Percentiles rank a stretch among this genome's conserved stretches.
phyloP scores from a whole-genome alignment of 2,797 vertebrate species.

The Channa striata region DNA sequence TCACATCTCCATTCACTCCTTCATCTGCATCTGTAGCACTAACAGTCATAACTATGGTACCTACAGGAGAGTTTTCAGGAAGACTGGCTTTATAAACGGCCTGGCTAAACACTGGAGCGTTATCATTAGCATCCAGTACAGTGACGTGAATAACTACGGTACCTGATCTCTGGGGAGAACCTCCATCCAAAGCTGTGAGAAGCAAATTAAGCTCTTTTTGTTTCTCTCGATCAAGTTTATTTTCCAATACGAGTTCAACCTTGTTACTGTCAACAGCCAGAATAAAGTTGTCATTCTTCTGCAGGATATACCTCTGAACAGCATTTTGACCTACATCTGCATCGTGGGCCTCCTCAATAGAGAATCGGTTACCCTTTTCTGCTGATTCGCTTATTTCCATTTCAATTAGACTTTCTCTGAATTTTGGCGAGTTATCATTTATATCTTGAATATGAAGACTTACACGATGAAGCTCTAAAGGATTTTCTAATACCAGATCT shows the following conservation, averaged over 20 bases:
- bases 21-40: slow-evolving; percentile 77
- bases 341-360: slow-evolving; percentile 79
- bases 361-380: slow-evolving; percentile 62
- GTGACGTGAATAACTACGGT: too few species aligned
- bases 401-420: slow-evolving; percentile 60
- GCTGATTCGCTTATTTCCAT: slow-evolving; percentile 76
- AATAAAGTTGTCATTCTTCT: slow-evolving; percentile 53
- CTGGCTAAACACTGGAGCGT: slow-evolving; percentile 67
- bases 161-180: slow-evolving; percentile 17
- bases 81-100: slow-evolving; percentile 74
- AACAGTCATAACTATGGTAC: slow-evolving; percentile 44
- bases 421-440: slow-evolving; percentile 82
- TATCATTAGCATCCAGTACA: too few species aligned
- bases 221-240: slow-evolving; percentile 52
- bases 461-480: slow-evolving; percentile 79
- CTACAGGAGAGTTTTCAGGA: slow-evolving; percentile 69
- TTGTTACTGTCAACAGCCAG: slow-evolving; percentile 22
- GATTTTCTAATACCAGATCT: slow-evolving; percentile 80
- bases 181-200: slow-evolving; percentile 62
- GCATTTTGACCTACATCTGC: slow-evolving; percentile 79
- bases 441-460: slow-evolving; percentile 79
- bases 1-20: slow-evolving; percentile 59
- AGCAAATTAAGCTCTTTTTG: slow-evolving; percentile 29
- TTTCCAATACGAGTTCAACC: slow-evolving; percentile 46
- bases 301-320: slow-evolving; percentile 55